Conservation (phyloP, 2,113 vertebrate species). For the Dissostichus mawsoni region DNA sequence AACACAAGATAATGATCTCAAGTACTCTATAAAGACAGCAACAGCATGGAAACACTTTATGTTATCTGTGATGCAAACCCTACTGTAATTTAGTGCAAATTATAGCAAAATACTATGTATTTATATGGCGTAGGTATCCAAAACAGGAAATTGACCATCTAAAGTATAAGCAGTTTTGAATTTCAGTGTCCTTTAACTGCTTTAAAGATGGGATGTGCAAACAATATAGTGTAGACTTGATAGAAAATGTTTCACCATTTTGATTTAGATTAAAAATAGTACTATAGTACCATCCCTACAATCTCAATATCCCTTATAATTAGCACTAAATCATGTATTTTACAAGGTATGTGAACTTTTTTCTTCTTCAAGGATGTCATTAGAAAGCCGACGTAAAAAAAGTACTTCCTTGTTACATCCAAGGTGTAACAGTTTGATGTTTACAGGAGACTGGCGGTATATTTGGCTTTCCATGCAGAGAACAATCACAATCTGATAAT, state of each 20-base stretch:
- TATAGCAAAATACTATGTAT: too few relatives aligned
- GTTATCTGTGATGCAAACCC: background rate
- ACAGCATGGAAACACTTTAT: background rate
- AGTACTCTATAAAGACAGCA: background rate
- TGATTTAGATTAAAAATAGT: too few relatives aligned
- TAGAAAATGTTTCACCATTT: too few relatives aligned
- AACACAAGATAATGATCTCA: background rate
- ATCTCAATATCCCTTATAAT: background rate
- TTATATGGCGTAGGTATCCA: background rate
- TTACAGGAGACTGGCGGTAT: background rate
- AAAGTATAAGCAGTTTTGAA: background rate
- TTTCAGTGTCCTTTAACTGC: background rate
- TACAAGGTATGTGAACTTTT: background rate
- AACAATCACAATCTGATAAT: slow-evolving; percentile 24
- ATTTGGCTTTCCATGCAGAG: slow-evolving; percentile 33
- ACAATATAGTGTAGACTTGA: too few relatives aligned
- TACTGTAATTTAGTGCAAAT: too few relatives aligned
- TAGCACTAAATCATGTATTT: background rate
- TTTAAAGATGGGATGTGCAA: background rate
- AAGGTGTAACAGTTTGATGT: too few relatives aligned
- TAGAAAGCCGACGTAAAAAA: background rate
- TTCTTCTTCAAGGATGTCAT: slow-evolving; percentile 1
- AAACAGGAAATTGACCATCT: background rate
- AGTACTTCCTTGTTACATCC: background rate
- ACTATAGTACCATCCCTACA: background rate